Percentiles rank a stretch among this genome's conserved stretches.
Evolutionary conservation across 2,888 invertebrate genomes (phyloP).

Genomic region (Rutpela maculata): DNA sequence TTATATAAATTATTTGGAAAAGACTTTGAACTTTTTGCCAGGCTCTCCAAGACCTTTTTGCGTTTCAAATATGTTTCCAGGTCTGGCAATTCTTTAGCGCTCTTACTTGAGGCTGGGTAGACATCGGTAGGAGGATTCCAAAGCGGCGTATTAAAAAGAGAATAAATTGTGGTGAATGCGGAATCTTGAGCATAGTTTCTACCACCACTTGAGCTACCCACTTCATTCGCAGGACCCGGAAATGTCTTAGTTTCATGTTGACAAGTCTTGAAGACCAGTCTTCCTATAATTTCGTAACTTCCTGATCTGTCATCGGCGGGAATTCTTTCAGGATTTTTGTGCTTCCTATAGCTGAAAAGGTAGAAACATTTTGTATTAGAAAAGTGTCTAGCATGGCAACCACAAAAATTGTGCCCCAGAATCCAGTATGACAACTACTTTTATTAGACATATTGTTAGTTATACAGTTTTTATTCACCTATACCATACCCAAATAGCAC

Average conservation of each 20-base stretch:
- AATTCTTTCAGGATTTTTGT: conserved; percentile 45
- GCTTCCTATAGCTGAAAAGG: conserved; percentile 51
- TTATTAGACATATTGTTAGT: too few relatives aligned
- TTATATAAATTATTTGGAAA: conserved; percentile 15
- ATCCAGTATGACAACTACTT: too few relatives aligned
- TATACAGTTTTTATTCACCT: too few relatives aligned
- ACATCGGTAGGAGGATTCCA: neutral
- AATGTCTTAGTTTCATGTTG: neutral
- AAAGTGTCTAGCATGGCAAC: too few relatives aligned
- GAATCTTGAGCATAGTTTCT: neutral
- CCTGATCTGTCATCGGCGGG: conserved; percentile 56
- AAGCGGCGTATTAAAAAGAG: conserved; percentile 31
- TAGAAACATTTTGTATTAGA: neutral
- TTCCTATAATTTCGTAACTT: conserved; percentile 58
- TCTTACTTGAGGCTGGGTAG: neutral
- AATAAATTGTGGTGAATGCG: conserved; percentile 38
- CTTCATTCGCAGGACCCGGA: neutral
- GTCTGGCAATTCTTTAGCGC: neutral
- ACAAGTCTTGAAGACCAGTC: conserved; percentile 52
- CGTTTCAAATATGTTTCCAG: conserved; percentile 12
- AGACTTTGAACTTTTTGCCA: conserved; percentile 36
- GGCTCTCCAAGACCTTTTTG: conserved; percentile 6
- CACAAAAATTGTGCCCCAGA: too few relatives aligned
- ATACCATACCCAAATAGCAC: too few relatives aligned
- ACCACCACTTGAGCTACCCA: neutral